phyloP scores from a whole-genome alignment of 1,140 invertebrate genomes.

The Neodiprion lecontei region DNA sequence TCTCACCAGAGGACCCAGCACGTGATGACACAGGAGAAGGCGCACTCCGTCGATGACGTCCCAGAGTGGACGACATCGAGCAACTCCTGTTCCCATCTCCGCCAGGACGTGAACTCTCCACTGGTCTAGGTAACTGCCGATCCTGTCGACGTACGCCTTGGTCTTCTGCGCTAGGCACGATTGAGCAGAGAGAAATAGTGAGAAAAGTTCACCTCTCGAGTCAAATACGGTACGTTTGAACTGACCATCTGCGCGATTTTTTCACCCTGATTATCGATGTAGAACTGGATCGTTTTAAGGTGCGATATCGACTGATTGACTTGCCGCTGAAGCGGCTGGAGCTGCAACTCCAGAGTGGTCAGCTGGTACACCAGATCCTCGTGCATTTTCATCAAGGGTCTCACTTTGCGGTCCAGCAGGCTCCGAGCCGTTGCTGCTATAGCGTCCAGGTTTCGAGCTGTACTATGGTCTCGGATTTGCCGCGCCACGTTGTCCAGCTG shows the following conservation, averaged over 20 bases:
- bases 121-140: constrained; percentile 70
- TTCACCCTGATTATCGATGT: constrained; percentile 75
- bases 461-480: constrained; percentile 73
- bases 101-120: constrained; percentile 71
- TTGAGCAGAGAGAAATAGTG: constrained; percentile 25
- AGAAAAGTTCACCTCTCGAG: neutral
- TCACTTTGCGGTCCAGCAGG: constrained; percentile 68
- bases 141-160: constrained; percentile 65
- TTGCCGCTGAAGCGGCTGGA: constrained; percentile 70
- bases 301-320: constrained; percentile 77
- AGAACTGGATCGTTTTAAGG: constrained; percentile 76
- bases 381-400: constrained; percentile 72
- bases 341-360: constrained; percentile 75
- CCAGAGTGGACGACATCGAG: constrained; percentile 76
- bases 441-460: constrained; percentile 71
- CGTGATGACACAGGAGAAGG: constrained; percentile 72
- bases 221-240: constrained; percentile 11
- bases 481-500: constrained; percentile 76
- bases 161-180: constrained; percentile 63
- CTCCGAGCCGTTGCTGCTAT: constrained; percentile 69
- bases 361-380: constrained; percentile 77
- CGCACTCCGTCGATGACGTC: constrained; percentile 71
- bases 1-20: constrained; percentile 72
- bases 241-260: constrained; percentile 71
- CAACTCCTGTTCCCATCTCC: constrained; percentile 68